A percentile compares a stretch with the other conserved stretches of the same genome.
Conservation (phyloP, 2,888 invertebrate species). For the Agonopterix alstromeriana region DNA sequence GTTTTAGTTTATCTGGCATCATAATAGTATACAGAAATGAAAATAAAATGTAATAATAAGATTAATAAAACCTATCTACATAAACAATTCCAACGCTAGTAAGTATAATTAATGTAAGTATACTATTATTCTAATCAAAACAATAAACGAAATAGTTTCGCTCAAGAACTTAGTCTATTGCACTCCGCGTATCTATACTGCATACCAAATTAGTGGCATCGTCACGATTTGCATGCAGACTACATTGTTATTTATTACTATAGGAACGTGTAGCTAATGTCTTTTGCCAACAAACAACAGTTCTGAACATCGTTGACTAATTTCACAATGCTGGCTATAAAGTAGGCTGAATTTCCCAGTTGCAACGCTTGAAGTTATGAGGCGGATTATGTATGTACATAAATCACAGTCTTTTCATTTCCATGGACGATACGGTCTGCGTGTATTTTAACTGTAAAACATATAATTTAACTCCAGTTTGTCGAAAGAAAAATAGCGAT, state of each 20-base stretch:
- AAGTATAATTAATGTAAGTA: no score
- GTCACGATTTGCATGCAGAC: conserved; percentile 19
- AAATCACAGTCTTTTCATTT: conserved; percentile 5
- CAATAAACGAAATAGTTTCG: no score
- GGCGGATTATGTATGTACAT: conserved; percentile 5
- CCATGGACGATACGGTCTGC: neutral
- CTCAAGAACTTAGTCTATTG: no score
- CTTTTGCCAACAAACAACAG: conserved; percentile 3
- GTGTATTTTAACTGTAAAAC: no score
- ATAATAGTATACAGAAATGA: no score
- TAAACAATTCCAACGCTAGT: no score
- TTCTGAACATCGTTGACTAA: conserved; percentile 1
- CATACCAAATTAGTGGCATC: conserved; percentile 13
- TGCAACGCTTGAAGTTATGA: conserved; percentile 3
- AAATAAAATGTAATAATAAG: no score
- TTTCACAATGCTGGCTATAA: conserved; percentile 4
- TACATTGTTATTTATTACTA: conserved; percentile 14
- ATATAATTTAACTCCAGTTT: no score
- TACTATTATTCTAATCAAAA: no score
- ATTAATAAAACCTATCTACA: no score
- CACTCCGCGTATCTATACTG: conserved; percentile 1
- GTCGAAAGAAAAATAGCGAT: no score
- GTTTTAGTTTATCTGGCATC: no score
- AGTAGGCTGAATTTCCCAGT: conserved; percentile 4
- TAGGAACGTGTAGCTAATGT: conserved; percentile 8